Base-by-base conservation (phyloP, 2,888 invertebrate species). In the Ichneumon xanthorius region DNA sequence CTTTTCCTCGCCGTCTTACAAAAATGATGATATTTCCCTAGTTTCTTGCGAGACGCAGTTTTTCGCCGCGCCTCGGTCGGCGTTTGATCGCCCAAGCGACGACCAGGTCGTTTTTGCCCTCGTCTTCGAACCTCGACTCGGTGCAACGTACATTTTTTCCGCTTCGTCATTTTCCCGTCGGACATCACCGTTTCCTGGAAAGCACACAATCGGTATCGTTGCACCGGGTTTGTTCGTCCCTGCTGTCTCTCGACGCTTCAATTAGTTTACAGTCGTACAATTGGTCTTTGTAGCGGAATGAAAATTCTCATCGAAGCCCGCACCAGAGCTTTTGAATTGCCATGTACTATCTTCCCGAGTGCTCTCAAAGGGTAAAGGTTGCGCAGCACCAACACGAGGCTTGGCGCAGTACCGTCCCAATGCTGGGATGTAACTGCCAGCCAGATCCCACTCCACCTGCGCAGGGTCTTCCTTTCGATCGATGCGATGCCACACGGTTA, bases 31-130 rank as follows among this genome's bases (percentile, higher is more conserved):
- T 61, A 37, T 75, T 50, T 9, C 7, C 16, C 45, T 14, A 11
- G 40, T 33, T 19, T 53, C 70, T 63, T 37, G 63, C 81, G 70
- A 40, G 22, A 37, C 75, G 70, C 22, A 81, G 40, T n/a, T 76
- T 84, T 61, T 55, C 40, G 55, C 37, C 9, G 40, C 40, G 70
- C 65, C 22, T 5, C 7, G 65, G 45, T 7, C 65, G 33, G 30
- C 26, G 26, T 26, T 26, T 26, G 26, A 2, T 26, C 26, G 26
- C 2, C 14, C 3, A 65, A 26, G 33, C 37, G 14, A 0, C 16
- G 45, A 53, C 6, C 19, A 19, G 4, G n/a, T 1, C n/a, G 11
- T 6, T 63, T 33, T 33, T 14, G 80, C 67, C 67, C 30, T 80
- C 72, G 40, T 75, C 9, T 19, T 65, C 22, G 53, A 81, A 14